Base-by-base conservation (phyloP, 2,113 vertebrate genomes). In the Cygnus atratus region DNA sequence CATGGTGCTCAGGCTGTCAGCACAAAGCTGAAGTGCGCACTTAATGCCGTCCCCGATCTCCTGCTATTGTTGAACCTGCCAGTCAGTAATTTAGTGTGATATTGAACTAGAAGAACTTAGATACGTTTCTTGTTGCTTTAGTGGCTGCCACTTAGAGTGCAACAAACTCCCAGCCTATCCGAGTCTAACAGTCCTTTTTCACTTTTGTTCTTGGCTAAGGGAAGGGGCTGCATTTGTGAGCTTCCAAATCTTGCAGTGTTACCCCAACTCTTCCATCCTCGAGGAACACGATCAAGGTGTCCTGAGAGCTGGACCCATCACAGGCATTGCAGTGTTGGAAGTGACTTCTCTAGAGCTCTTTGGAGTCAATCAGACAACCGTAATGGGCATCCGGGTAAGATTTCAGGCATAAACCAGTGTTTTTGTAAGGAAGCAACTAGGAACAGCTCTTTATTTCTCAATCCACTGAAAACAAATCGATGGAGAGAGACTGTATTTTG, bases 361-460 rank as follows among this genome's bases (percentile, higher is more conserved):
- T n/a, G 97, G 97, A 92, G 95, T 98, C 92, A 98, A 96, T 84
- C 97, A 98, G 95, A 98, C 97, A 13, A 80, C 97, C 57, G 84
- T 98, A 87, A 97, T 96, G 13, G 29, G 94, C 35, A 96, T 98
- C 74, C 95, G 95, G 98, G 98, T 98, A 63, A 90, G 95, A 58
- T 62, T 28, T 25, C 20, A 12, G 50, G 41, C 21, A 11, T 59
- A n/a, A 28, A 33, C 22, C 55, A n/a, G 13, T 59, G 41, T 57
- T 55, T 25, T 14, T 55, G 50, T 26, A 55, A 31, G 26, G 26
- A 54, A 72, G 52, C 54, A 52, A 52, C 19, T 20, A 52, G n/a
- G 12, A 37, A 18, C 48, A 29, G 35, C 13, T 5, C 29, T 50
- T 39, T 35, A 31, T 39, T 54, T 54, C 35, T 72, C 48, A 54